Base-by-base conservation (phyloP, 2,113 vertebrate species). In the Glareola pratincola region DNA sequence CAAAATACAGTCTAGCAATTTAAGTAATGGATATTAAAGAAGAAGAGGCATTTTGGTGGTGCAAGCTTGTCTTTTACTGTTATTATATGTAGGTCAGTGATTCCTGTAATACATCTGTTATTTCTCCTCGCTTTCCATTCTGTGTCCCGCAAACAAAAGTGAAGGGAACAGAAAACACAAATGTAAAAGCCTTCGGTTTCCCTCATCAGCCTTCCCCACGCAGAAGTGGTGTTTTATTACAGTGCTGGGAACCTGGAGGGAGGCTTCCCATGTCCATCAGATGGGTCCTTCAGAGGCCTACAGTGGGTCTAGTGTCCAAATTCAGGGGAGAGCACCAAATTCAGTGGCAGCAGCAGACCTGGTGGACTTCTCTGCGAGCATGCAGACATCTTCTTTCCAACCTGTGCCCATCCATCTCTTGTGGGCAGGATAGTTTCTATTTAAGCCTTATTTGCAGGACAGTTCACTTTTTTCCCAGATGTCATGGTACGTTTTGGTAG, bases 341-440 rank as follows among this genome's bases (percentile, higher is more conserved):
- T n/a, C n/a, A 45, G 21, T 2, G 2, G 48, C 67, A 67, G 51
- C 62, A 76, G 32, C 71, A 66, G 50, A 37, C 34, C 48, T 87
- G 2, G 1, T 43, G 48, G 14, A 29, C 29, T 83, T 60, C n/a
- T 85, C 43, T 83, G 56, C 0, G 0, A 29, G 8, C 12, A 0
- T 78, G 36, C 60, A 85, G 26, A 24, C 84, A 48, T 67, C 53
- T 77, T 53, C 57, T 60, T 68, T 57, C 24, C 34, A 73, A 39
- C 36, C 79, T 86, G 34, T 79, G 62, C 82, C 43, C 22, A 14
- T 79, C 43, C 22, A 14, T 79, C 71, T 73, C 23, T 57, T 72
- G 2, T 5, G 6, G 26, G 62, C 72, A 76, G 71, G 18, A 43
- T 23, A n/a, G 39, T 63, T 88, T 94, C 41, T 67, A 4, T 51